Conservation (phyloP, 1,140 invertebrate genomes). For the Euschistus heros region DNA sequence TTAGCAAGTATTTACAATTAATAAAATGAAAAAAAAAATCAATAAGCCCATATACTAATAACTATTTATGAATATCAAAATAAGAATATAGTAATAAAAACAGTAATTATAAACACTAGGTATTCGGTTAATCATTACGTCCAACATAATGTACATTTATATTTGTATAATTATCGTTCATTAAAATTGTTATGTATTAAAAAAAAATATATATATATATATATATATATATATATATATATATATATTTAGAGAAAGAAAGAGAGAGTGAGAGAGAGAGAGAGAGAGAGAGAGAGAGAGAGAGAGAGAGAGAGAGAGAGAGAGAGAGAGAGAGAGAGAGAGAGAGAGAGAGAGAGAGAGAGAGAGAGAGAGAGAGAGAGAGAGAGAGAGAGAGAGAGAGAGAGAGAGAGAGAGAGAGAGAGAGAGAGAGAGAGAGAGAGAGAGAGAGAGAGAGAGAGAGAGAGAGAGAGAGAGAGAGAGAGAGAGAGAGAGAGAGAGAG, state of each 20-base stretch:
- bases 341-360: background rate
- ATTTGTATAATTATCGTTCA: too few species aligned
- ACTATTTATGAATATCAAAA: too few species aligned
- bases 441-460: background rate
- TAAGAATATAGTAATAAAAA: too few species aligned
- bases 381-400: background rate
- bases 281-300: background rate
- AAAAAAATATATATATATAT: too few species aligned
- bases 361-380: background rate
- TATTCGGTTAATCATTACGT: too few species aligned
- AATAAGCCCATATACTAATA: too few species aligned
- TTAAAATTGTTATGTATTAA: too few species aligned
- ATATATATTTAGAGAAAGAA: background rate
- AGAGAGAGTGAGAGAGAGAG: background rate
- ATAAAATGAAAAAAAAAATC: too few species aligned
- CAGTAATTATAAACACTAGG: too few species aligned
- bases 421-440: background rate
- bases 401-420: background rate
- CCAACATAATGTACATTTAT: too few species aligned
- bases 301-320: background rate
- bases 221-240: too few species aligned
- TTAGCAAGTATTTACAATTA: too few species aligned
- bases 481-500: background rate
- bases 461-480: background rate
- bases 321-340: background rate